A percentile compares a stretch with the other conserved stretches of the same genome.
These are phyloP conservation scores for Agonopterix alstromeriana DNA, from an alignment of 2,888 invertebrate genomes.

Conservation along the genomic window DNA sequence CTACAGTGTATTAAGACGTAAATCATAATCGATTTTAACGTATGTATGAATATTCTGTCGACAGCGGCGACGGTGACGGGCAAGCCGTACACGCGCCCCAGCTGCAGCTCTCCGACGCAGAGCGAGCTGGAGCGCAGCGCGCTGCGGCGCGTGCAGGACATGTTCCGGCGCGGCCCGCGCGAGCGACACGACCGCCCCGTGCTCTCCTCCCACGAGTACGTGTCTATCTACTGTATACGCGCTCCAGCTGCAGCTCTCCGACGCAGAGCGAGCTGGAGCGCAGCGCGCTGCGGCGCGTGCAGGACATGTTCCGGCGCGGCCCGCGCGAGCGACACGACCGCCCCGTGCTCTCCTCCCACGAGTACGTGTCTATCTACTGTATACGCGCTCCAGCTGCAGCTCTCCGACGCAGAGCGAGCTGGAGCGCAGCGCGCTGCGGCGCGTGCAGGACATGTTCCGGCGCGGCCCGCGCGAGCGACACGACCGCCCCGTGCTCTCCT, in stretches of 20 bases:
- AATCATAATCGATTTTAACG: no score
- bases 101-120: neutral
- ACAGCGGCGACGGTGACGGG: constrained; percentile 52
- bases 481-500: constrained; percentile 28
- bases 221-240: neutral
- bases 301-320: constrained; percentile 30
- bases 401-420: constrained; percentile 2
- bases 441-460: constrained; percentile 32
- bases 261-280: constrained; percentile 9
- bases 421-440: constrained; percentile 17
- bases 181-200: constrained; percentile 27
- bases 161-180: constrained; percentile 36
- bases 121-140: constrained; percentile 10
- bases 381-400: constrained; percentile 18
- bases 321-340: constrained; percentile 29
- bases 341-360: constrained; percentile 39
- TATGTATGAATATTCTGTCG: no score
- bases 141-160: constrained; percentile 27
- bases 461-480: constrained; percentile 33
- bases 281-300: constrained; percentile 24
- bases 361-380: constrained; percentile 28
- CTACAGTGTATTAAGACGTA: no score
- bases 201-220: constrained; percentile 40
- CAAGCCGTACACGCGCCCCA: constrained; percentile 36
- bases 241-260: constrained; percentile 7